Base-by-base conservation (phyloP, 2,797 vertebrate genomes). In the Macroramphosus scolopax region DNA sequence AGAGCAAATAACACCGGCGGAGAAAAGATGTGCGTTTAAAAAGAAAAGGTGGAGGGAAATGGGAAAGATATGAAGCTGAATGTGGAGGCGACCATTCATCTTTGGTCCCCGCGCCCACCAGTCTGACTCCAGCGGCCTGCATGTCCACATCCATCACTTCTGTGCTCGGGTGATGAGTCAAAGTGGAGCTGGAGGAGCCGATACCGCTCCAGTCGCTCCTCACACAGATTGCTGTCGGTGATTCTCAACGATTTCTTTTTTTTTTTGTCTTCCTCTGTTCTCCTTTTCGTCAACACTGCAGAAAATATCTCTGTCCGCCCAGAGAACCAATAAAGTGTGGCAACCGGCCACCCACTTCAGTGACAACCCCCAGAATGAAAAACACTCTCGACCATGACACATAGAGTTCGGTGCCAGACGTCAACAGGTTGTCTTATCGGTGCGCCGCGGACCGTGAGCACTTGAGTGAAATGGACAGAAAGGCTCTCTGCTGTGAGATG, bases 361-460 rank as follows among this genome's bases (percentile, higher is more conserved):
- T 68, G 79, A 77, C 81, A 78, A 69, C 68, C 53, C n/a, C 51
- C 70, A 69, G 68, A 84, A 83, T 74, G 77, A 75, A 80, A 84
- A 87, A 83, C 77, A 84, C 77, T 78, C 55, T 65, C 54, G 79
- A 85, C 67, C 78, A 71, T 84, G 79, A 84, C 83, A 82, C 81
- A 71, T 63, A 60, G 68, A 81, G 64, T 79, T 80, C 75, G 69
- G 63, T 72, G 76, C 71, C 70, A 57, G 70, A 63, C 72, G 61
- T 84, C 78, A 84, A 87, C 82, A 87, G 77, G 81, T 86, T 80
- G 84, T 83, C 81, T 77, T 82, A 79, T 86, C 69, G 53, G 59
- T 46, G 63, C 33, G 59, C 65, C 28, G 68, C 34, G 70, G 71
- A 78, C 63, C 61, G 40, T 71, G 68, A 80, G 79, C 71, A 51